Percentiles rank a stretch among this genome's conserved stretches.
Evolutionary conservation across 2,113 vertebrate genomes (phyloP).

Genomic region (Eidolon helvum): DNA sequence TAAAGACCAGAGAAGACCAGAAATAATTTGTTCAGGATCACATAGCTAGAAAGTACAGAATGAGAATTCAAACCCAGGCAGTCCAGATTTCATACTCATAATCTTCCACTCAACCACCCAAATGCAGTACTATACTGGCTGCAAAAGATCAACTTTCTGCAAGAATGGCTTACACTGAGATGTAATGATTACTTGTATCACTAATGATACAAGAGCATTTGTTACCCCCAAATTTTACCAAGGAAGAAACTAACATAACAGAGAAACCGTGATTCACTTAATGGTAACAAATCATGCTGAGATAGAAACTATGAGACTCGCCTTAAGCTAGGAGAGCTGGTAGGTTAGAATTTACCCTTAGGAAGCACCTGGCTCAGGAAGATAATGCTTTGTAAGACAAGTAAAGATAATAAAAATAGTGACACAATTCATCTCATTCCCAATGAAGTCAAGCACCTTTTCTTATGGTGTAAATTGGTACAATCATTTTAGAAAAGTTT

Average conservation of each 20-base stretch:
- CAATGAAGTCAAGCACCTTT: not conserved
- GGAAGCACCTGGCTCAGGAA: not conserved
- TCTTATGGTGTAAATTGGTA: not conserved
- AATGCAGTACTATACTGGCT: not conserved
- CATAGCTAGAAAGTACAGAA: not conserved
- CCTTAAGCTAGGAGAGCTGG: not conserved
- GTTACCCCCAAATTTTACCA: not conserved
- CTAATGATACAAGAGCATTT: not conserved
- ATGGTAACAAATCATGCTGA: not conserved
- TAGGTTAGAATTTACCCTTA: not conserved
- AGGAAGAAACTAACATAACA: conserved; percentile 7
- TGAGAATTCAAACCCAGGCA: not conserved
- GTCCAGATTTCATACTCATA: not conserved
- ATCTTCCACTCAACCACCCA: not conserved
- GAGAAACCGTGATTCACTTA: not conserved
- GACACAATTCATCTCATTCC: not conserved
- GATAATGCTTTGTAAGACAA: not conserved
- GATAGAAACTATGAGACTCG: not conserved
- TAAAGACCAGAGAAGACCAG: not conserved
- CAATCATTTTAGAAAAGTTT: not conserved
- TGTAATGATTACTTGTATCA: not conserved
- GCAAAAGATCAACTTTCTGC: not conserved
- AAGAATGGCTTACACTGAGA: not conserved
- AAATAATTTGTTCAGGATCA: not conserved
- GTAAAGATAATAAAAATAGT: not conserved